These are phyloP conservation scores for Gambusia affinis DNA, from an alignment of 2,113 vertebrate genomes.

Conservation along the genomic window DNA sequence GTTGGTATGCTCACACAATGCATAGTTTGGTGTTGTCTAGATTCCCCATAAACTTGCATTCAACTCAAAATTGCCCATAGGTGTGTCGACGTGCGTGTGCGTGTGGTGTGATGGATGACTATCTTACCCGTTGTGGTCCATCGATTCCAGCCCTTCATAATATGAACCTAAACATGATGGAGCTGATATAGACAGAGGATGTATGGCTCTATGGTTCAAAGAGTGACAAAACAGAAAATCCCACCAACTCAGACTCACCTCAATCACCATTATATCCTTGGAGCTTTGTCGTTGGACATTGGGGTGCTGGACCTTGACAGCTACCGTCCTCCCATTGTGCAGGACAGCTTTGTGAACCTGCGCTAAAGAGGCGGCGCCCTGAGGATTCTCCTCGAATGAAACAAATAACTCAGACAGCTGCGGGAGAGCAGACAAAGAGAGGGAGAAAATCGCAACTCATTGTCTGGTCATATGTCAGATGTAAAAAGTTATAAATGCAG, in stretches of 20 bases:
- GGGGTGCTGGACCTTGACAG: constrained; percentile 97
- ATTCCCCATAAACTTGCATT: background rate
- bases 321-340: constrained; percentile 90
- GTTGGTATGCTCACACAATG: background rate
- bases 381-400: constrained; percentile 90
- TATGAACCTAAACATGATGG: background rate
- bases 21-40: background rate
- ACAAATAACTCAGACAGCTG: constrained; percentile 91
- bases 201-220: background rate
- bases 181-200: background rate
- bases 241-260: constrained; percentile 83
- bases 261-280: constrained; percentile 93
- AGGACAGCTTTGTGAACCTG: constrained; percentile 97
- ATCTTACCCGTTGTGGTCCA: background rate
- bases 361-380: constrained; percentile 94
- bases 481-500: background rate
- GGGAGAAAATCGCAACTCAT: background rate
- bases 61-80: background rate
- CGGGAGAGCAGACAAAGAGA: constrained; percentile 16
- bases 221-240: background rate
- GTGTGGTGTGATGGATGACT: background rate
- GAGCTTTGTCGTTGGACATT: constrained; percentile 92
- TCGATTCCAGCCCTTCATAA: background rate
- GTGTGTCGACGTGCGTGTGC: background rate
- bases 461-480: background rate